These are phyloP conservation scores for Coryphaenoides rupestris DNA, from an alignment of 2,113 vertebrate genomes.

Conservation along the genomic window DNA sequence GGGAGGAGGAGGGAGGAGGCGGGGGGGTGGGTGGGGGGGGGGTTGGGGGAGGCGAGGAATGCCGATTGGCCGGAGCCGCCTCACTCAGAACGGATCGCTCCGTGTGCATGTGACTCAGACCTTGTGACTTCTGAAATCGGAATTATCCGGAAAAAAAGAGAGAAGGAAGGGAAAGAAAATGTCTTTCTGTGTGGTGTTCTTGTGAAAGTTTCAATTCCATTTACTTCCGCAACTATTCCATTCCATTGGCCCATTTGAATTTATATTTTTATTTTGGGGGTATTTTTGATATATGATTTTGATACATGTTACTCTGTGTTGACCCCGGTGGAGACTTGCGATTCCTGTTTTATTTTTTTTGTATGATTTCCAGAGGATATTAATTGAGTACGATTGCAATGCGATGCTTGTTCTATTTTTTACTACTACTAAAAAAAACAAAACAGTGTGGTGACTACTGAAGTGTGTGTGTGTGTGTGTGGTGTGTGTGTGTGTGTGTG, in stretches of 20 bases:
- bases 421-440: not conserved
- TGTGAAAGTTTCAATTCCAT: conserved; percentile 4
- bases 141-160: conserved; percentile 46
- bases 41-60: conserved; percentile 39
- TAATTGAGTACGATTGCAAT: not conserved
- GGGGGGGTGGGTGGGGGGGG: not conserved
- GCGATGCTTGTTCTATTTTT: not conserved
- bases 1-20: not conserved
- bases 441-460: not conserved
- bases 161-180: no score
- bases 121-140: conserved; percentile 61
- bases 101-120: conserved; percentile 65
- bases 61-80: conserved; percentile 42
- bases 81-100: conserved; percentile 58
- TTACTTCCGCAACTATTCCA: no score
- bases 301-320: not conserved
- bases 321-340: not conserved
- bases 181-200: conserved; percentile 18
- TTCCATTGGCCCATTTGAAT: not conserved
- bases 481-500: no score
- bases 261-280: not conserved
- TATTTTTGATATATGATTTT: not conserved
- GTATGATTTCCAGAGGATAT: not conserved
- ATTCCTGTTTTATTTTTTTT: not conserved
- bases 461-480: not conserved